Evolutionary conservation across 2,113 vertebrate genomes (phyloP).

Genomic region (Urocynchramus pylzowi): DNA sequence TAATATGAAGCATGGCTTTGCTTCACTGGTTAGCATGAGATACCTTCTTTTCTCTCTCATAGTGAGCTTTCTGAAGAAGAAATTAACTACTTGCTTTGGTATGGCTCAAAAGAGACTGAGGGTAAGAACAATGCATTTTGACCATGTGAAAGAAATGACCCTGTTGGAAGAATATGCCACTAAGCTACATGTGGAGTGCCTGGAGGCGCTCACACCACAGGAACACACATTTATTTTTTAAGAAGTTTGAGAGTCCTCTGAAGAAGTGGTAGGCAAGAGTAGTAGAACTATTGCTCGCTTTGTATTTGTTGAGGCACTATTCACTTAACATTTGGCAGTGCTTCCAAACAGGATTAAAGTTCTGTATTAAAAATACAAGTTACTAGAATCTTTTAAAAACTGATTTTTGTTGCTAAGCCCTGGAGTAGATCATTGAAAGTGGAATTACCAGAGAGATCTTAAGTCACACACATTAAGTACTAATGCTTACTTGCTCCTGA

Average conservation of each 20-base stretch:
- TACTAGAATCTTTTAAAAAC: neutral
- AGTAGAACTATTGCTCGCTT: neutral
- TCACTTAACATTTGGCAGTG: neutral
- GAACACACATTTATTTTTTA: neutral
- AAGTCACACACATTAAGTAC: neutral
- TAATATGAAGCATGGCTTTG: neutral
- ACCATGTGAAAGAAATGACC: neutral
- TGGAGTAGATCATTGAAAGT: neutral
- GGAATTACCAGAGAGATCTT: neutral
- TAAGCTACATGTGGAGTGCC: neutral
- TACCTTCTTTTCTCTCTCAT: neutral
- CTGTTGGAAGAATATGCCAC: neutral
- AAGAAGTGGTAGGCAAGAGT: neutral
- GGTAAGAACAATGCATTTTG: neutral
- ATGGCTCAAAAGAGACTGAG: neutral
- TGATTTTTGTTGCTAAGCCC: neutral
- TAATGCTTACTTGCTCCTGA: conserved; percentile 78
- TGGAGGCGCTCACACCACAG: neutral
- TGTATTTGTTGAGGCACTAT: neutral
- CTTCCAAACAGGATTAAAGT: neutral
- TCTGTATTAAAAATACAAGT: neutral
- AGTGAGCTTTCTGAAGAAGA: neutral
- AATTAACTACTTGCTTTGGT: neutral
- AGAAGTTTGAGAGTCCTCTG: neutral
- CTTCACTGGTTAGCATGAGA: neutral